Percentiles rank a stretch among this genome's conserved stretches.
Conservation (phyloP, 1,140 invertebrate genomes). For the Pogonus chalceus region DNA sequence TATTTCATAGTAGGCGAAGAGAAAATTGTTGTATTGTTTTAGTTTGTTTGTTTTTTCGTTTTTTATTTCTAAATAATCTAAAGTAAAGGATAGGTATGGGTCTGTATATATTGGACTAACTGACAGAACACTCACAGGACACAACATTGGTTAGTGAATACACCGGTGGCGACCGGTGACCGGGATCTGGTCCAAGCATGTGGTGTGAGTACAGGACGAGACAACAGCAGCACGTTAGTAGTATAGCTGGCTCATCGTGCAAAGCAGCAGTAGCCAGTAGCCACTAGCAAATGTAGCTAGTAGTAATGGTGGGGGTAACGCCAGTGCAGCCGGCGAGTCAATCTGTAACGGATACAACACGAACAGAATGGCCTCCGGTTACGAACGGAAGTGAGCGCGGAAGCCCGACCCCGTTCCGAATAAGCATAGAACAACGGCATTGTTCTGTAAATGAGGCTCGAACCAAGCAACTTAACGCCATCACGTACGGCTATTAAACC, state of each 20-base stretch:
- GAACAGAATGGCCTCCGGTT: slow-evolving; percentile 1
- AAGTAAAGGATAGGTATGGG: too few relatives aligned
- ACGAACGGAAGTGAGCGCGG: not conserved
- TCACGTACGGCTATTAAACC: slow-evolving; percentile 6
- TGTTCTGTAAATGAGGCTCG: slow-evolving; percentile 4
- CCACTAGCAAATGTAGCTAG: not conserved
- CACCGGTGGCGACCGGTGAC: too few relatives aligned
- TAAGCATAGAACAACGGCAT: not conserved
- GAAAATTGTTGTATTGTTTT: too few relatives aligned
- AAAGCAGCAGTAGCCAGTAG: too few relatives aligned
- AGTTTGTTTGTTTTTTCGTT: too few relatives aligned
- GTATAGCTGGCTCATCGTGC: too few relatives aligned
- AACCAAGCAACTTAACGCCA: slow-evolving; percentile 2
- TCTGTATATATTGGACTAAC: too few relatives aligned
- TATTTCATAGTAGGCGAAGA: too few relatives aligned
- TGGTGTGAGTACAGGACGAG: too few relatives aligned
- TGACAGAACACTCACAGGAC: not conserved
- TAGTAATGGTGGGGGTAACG: not conserved
- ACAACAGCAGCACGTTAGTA: too few relatives aligned
- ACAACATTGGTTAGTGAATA: not conserved
- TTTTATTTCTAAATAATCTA: too few relatives aligned
- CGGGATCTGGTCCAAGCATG: too few relatives aligned
- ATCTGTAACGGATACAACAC: slow-evolving; percentile 5
- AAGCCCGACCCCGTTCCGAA: not conserved
- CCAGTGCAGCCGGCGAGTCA: not conserved